phyloP scores from a whole-genome alignment of 2,888 invertebrate species.

The Heteromyza rotundicornis region DNA sequence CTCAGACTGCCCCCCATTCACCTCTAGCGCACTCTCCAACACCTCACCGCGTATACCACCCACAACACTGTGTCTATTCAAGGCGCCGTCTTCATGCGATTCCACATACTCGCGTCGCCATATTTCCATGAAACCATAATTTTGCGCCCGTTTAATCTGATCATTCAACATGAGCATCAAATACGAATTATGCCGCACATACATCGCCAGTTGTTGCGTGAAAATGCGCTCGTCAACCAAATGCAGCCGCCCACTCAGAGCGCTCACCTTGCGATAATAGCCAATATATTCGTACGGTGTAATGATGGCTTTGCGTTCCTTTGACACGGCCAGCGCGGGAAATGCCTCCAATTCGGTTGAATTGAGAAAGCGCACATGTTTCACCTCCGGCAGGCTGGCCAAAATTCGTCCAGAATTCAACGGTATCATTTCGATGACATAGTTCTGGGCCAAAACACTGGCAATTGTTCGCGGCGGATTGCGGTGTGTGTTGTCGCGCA shows the following conservation, averaged over 20 bases:
- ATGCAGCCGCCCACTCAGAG: constrained; percentile 39
- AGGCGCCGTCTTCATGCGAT: too few relatives aligned
- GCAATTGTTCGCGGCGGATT: constrained; percentile 47
- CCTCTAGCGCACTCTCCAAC: not conserved
- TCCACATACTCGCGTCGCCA: constrained; percentile 40
- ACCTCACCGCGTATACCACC: not conserved
- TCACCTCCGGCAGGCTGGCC: constrained; percentile 38
- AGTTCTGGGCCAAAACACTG: constrained; percentile 39
- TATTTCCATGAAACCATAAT: constrained; percentile 42
- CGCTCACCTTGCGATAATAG: constrained; percentile 41
- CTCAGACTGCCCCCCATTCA: not conserved
- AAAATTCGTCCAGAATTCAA: constrained; percentile 36
- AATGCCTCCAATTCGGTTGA: constrained; percentile 44
- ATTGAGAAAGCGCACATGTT: constrained; percentile 32
- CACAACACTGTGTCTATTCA: not conserved
- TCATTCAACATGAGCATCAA: constrained; percentile 39
- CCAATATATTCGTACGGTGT: constrained; percentile 51
- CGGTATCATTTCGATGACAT: constrained; percentile 37
- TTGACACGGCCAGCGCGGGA: constrained; percentile 27
- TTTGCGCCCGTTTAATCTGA: constrained; percentile 38
- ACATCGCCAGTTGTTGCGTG: constrained; percentile 46
- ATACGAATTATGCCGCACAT: constrained; percentile 45
- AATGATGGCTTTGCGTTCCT: constrained; percentile 40
- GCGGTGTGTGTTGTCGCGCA: constrained; percentile 43
- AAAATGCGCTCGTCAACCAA: constrained; percentile 45